phyloP scores from a whole-genome alignment of 2,113 vertebrate species.

The Atherinomorus stipes region DNA sequence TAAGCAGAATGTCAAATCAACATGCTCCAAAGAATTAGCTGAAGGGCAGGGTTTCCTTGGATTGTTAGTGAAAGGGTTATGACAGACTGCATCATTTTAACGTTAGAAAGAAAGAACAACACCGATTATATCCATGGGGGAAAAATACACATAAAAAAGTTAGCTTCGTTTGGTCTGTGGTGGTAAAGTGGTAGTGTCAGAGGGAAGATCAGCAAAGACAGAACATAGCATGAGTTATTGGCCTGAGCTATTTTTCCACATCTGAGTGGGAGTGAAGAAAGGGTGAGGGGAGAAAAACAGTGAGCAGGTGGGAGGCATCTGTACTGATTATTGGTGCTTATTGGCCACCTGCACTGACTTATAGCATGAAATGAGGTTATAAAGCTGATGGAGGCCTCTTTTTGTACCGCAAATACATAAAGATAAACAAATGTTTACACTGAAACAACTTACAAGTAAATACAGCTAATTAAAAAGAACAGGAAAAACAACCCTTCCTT shows the following conservation, averaged over 20 bases:
- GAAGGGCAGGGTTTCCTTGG: slow-evolving; percentile 74
- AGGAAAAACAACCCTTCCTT: background rate
- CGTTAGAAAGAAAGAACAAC: slow-evolving; percentile 12
- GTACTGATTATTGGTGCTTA: slow-evolving; percentile 46
- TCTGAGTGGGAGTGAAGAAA: slow-evolving; percentile 50
- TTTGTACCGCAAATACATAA: slow-evolving; percentile 18
- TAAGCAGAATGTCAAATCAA: slow-evolving; percentile 50
- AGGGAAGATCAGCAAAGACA: slow-evolving; percentile 45
- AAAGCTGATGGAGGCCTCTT: slow-evolving; percentile 28
- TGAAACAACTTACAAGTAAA: background rate
- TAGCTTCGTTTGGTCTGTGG: slow-evolving; percentile 16
- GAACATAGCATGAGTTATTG: slow-evolving; percentile 55
- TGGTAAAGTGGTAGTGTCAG: background rate
- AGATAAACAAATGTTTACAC: slow-evolving; percentile 13
- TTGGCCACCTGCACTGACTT: slow-evolving; percentile 38
- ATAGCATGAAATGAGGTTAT: slow-evolving; percentile 40
- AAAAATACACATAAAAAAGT: background rate
- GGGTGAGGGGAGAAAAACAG: background rate
- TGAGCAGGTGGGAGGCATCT: slow-evolving; percentile 55
- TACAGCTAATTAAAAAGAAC: background rate
- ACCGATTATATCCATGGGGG: too few relatives aligned
- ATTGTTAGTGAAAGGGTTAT: slow-evolving; percentile 54
- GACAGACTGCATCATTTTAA: slow-evolving; percentile 7
- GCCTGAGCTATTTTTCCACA: slow-evolving; percentile 65
- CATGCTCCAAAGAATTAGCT: slow-evolving; percentile 31